Conservation (phyloP, 2,113 vertebrate species). For the Struthidea cinerea region DNA sequence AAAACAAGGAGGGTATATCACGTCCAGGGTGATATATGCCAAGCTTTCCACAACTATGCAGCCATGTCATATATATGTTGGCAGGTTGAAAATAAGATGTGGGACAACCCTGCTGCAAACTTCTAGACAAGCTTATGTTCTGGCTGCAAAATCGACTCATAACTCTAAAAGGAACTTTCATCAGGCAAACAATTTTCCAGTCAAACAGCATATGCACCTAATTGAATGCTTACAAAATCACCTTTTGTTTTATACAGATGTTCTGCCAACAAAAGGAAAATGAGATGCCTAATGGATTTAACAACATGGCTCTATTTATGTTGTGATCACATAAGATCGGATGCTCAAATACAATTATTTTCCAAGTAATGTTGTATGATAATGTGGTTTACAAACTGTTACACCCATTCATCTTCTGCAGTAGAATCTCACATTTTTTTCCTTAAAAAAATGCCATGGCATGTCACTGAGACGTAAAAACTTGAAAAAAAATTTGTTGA, state of each 20-base stretch:
- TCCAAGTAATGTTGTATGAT: background rate
- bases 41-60: constrained; percentile 7
- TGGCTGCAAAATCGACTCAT: background rate
- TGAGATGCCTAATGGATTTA: background rate
- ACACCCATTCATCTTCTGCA: background rate
- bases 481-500: background rate
- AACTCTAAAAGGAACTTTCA: background rate
- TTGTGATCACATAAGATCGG: background rate
- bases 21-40: background rate
- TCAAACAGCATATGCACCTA: background rate
- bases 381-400: background rate
- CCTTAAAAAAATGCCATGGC: background rate
- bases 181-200: background rate
- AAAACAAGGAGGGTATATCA: constrained; percentile 4
- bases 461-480: background rate
- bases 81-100: background rate
- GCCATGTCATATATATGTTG: background rate
- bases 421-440: background rate
- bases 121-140: constrained; percentile 12
- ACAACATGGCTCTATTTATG: background rate
- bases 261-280: constrained; percentile 1
- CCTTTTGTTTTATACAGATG: constrained; percentile 2
- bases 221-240: background rate
- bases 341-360: background rate
- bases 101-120: background rate